A percentile compares a stretch with the other conserved stretches of the same genome.
Conservation (phyloP, 2,113 vertebrate genomes). For the Eolophus roseicapilla region DNA sequence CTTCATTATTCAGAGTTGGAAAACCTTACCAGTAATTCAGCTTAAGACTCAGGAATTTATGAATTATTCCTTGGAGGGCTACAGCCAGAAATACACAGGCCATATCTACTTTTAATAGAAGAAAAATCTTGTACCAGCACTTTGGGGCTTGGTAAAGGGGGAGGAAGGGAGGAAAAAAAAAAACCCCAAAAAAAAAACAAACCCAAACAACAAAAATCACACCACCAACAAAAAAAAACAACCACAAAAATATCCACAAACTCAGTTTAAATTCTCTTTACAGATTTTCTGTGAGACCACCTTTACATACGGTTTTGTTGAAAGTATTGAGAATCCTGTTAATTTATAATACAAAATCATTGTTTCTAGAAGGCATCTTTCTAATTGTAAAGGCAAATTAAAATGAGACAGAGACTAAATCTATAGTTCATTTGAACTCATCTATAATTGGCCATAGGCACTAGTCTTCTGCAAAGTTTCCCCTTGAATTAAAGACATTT, state of each 20-base stretch:
- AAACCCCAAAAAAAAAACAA: neutral
- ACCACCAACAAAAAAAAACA: neutral
- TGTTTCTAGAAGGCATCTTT: constrained; percentile 14
- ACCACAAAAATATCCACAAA: neutral
- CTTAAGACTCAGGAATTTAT: neutral
- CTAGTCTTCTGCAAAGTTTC: neutral
- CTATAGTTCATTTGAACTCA: neutral
- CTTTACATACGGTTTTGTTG: constrained; percentile 6
- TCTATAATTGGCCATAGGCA: neutral
- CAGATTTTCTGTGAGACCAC: neutral
- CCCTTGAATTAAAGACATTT: neutral
- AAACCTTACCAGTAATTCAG: neutral
- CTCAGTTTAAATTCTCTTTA: neutral
- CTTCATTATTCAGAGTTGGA: neutral
- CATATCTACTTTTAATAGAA: neutral
- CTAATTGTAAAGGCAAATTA: constrained; percentile 4
- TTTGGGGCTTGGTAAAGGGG: neutral
- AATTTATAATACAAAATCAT: neutral
- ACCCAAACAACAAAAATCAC: neutral
- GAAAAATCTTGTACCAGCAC: neutral
- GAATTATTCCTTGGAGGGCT: neutral
- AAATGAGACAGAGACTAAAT: neutral
- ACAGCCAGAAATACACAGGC: neutral
- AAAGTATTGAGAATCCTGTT: neutral
- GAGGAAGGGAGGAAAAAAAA: neutral